Evolutionary conservation across 2,888 invertebrate genomes (phyloP).

Genomic region (Scaptomyza polygonia): DNA sequence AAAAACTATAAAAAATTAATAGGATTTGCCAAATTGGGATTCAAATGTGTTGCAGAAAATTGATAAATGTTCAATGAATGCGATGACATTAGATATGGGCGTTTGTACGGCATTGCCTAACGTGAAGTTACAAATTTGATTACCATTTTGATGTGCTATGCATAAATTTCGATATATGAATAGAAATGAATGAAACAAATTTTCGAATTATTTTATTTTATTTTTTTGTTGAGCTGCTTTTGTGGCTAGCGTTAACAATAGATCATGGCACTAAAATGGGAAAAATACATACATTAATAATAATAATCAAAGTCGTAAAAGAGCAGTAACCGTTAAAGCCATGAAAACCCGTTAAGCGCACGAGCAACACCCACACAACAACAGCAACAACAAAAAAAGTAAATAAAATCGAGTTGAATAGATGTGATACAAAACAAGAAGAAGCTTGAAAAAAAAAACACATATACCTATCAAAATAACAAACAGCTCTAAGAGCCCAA

Average conservation of each 20-base stretch:
- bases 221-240: constrained; percentile 24
- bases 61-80: constrained; percentile 12
- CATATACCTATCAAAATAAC: constrained; percentile 41
- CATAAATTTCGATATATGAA: constrained; percentile 39
- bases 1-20: not conserved
- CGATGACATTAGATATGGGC: constrained; percentile 38
- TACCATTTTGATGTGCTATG: constrained; percentile 34
- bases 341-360: constrained; percentile 79
- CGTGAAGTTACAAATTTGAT: constrained; percentile 48
- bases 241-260: constrained; percentile 61
- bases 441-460: constrained; percentile 8
- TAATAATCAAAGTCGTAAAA: constrained; percentile 78
- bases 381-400: constrained; percentile 24
- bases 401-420: constrained; percentile 27
- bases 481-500: constrained; percentile 49
- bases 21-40: not conserved
- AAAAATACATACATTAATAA: constrained; percentile 74
- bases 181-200: constrained; percentile 43
- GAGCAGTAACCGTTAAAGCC: constrained; percentile 78
- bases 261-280: constrained; percentile 70
- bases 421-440: constrained; percentile 40
- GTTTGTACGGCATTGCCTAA: constrained; percentile 23
- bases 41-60: constrained; percentile 2
- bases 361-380: constrained; percentile 75
- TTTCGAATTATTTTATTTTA: constrained; percentile 15